phyloP scores from a whole-genome alignment of 2,113 vertebrate genomes.

The Malurus melanocephalus region DNA sequence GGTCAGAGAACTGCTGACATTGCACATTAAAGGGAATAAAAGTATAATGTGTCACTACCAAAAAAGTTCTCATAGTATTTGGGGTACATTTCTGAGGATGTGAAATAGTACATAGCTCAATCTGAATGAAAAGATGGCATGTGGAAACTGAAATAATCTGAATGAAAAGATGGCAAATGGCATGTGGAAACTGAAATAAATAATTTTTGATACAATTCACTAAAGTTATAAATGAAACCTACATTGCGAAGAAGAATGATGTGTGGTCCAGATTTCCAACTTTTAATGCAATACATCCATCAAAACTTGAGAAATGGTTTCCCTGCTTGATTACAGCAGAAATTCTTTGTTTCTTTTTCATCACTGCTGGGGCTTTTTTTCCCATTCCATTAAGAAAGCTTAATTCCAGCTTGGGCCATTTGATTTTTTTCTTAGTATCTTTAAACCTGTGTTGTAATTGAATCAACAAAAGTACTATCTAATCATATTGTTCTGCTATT shows the following conservation, averaged over 20 bases:
- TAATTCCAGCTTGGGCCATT: slow-evolving; percentile 19
- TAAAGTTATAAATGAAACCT: not conserved
- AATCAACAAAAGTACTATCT: slow-evolving; percentile 59
- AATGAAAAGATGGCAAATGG: not conserved
- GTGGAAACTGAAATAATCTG: not conserved
- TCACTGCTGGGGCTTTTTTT: not conserved
- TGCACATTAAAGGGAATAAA: not conserved
- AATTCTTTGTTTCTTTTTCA: not conserved
- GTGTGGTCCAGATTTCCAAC: not conserved
- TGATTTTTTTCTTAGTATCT: slow-evolving; percentile 33
- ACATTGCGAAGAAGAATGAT: not conserved
- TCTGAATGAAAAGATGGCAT: not conserved
- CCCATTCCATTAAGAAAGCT: slow-evolving; percentile 19
- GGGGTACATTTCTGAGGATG: not conserved
- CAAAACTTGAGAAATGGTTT: not conserved
- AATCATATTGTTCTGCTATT: slow-evolving; percentile 56
- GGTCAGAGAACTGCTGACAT: not conserved
- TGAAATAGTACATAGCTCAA: not conserved
- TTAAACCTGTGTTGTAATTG: slow-evolving; percentile 47
- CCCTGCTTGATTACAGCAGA: not conserved
- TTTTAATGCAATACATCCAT: not conserved
- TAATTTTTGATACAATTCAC: not conserved
- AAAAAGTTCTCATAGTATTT: not conserved
- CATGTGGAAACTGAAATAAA: not conserved
- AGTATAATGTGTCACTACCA: not conserved